Evolutionary conservation across 1,140 invertebrate genomes (phyloP).

Genomic region (Sycobia sp.): DNA sequence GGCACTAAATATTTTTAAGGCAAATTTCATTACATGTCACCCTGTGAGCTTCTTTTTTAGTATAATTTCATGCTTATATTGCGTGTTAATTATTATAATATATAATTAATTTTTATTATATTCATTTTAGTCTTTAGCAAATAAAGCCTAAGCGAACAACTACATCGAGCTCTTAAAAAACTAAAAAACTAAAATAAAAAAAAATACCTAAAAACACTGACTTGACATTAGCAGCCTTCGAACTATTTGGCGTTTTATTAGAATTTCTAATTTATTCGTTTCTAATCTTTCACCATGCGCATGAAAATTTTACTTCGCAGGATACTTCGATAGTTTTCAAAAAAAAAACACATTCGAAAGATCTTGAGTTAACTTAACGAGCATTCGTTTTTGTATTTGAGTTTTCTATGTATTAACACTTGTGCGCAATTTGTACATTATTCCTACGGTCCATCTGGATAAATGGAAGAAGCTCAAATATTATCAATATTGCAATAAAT

Average conservation of each 20-base stretch:
- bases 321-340: neutral
- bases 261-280: conserved; percentile 8
- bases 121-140: neutral
- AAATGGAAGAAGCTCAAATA: neutral
- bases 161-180: conserved; percentile 13
- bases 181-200: too few species aligned
- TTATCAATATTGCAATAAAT: conserved; percentile 16
- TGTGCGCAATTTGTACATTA: conserved; percentile 20
- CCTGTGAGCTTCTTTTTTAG: conserved; percentile 3
- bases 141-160: neutral
- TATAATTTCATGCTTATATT: conserved; percentile 8
- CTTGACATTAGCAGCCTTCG: conserved; percentile 16
- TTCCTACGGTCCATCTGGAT: neutral
- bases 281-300: conserved; percentile 1
- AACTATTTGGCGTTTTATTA: conserved; percentile 26
- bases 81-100: neutral
- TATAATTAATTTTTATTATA: neutral
- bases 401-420: neutral
- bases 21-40: conserved; percentile 12
- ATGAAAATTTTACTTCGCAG: conserved; percentile 8
- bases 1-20: conserved; percentile 23
- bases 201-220: conserved; percentile 28
- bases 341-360: conserved; percentile 8
- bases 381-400: neutral
- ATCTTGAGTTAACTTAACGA: neutral